Percentiles rank a stretch among this genome's conserved stretches.
These are phyloP conservation scores for Nesoenas mayeri DNA, from an alignment of 2,113 vertebrate species.

Conservation along the genomic window DNA sequence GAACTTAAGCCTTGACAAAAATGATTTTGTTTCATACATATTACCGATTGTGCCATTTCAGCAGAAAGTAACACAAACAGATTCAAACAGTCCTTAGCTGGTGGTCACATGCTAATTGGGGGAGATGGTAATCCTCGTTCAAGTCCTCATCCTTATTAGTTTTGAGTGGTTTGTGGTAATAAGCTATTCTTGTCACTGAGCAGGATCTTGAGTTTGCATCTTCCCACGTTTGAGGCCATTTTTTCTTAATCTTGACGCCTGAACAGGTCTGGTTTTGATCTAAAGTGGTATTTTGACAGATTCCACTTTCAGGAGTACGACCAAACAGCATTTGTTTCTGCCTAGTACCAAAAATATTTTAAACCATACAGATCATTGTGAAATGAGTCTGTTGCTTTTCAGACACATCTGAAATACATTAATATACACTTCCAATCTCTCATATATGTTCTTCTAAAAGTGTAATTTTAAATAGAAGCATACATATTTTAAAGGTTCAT, in stretches of 20 bases:
- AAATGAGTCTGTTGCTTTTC: background rate
- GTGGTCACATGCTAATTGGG: accelerated
- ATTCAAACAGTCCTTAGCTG: background rate
- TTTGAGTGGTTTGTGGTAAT: background rate
- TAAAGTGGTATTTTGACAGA: background rate
- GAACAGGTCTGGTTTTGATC: background rate
- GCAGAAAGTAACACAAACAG: background rate
- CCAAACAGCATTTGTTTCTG: background rate
- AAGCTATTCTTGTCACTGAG: background rate
- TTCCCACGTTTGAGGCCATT: background rate
- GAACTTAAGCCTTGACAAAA: background rate
- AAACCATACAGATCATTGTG: background rate
- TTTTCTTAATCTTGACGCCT: background rate
- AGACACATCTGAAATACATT: background rate
- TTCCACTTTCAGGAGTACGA: background rate
- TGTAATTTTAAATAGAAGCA: background rate
- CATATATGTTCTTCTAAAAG: background rate
- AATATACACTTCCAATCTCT: background rate
- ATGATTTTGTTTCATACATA: background rate
- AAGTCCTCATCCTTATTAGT: background rate
- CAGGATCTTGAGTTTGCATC: background rate
- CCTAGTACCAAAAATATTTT: background rate
- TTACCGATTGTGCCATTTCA: background rate
- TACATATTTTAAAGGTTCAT: background rate
- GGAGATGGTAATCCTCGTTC: background rate